Evolutionary conservation across 2,113 vertebrate species (phyloP).

Genomic region (Drymodes brunneopygia): DNA sequence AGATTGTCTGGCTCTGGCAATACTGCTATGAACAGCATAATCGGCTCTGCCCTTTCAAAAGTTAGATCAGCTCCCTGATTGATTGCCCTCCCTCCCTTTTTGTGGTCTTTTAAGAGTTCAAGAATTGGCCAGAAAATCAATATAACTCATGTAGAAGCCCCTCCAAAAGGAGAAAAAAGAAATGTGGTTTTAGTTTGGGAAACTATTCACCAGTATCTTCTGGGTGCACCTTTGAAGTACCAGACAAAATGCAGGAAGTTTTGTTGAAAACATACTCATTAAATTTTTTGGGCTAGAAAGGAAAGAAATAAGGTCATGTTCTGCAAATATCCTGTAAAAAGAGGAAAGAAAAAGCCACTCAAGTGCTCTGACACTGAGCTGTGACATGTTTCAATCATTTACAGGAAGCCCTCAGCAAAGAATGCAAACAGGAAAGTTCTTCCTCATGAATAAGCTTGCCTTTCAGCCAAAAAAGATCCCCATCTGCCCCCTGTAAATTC

Average conservation of each 20-base stretch:
- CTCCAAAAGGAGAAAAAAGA: not conserved
- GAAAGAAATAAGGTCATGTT: constrained; percentile 40
- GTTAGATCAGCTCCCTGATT: constrained; percentile 48
- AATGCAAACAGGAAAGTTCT: constrained; percentile 39
- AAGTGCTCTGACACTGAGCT: not conserved
- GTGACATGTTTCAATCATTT: constrained; percentile 48
- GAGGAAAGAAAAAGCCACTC: not conserved
- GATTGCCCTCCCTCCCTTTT: not conserved
- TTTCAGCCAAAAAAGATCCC: constrained; percentile 4
- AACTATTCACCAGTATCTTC: constrained; percentile 54
- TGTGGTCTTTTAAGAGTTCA: constrained; percentile 6
- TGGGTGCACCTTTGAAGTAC: constrained; percentile 46
- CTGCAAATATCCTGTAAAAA: constrained; percentile 21
- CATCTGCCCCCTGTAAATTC: not conserved
- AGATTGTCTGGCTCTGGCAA: not conserved
- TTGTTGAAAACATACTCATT: constrained; percentile 49
- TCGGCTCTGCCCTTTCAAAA: constrained; percentile 32
- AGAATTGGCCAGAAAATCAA: constrained; percentile 45
- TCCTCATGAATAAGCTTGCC: constrained; percentile 33
- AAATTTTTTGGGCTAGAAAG: constrained; percentile 25
- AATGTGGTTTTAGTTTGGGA: constrained; percentile 22
- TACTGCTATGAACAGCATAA: not conserved
- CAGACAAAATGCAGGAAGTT: constrained; percentile 33
- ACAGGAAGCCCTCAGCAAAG: constrained; percentile 35
- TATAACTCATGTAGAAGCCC: constrained; percentile 7